Conservation (phyloP, 2,113 vertebrate species). For the Scomber scombrus region DNA sequence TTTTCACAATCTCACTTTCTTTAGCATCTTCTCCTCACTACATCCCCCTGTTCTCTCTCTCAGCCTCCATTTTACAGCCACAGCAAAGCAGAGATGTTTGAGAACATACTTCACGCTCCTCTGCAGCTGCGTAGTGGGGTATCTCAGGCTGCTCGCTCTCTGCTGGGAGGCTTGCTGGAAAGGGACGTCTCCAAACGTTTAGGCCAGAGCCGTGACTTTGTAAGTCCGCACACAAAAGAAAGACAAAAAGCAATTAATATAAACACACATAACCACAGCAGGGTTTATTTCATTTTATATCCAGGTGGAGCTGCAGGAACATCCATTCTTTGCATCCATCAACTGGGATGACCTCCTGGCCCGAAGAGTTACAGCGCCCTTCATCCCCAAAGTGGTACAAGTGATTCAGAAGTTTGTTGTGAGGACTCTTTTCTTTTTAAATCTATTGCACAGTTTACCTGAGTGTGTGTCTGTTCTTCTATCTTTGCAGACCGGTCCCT, state of each 20-base stretch:
- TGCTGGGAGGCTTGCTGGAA: conserved; percentile 81
- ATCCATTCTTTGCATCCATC: conserved; percentile 83
- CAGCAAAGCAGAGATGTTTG: conserved; percentile 82
- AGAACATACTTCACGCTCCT: conserved; percentile 84
- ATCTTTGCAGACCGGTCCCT: conserved; percentile 78
- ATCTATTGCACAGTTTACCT: not conserved
- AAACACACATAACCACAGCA: not conserved
- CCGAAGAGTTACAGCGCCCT: conserved; percentile 82
- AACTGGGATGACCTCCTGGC: conserved; percentile 84
- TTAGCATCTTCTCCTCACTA: conserved; percentile 1
- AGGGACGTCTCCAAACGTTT: conserved; percentile 79
- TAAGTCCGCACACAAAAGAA: conserved; percentile 59
- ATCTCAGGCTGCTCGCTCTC: conserved; percentile 73
- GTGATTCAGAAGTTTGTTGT: not conserved
- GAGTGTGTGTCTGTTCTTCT: conserved; percentile 3
- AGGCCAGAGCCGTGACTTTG: conserved; percentile 79
- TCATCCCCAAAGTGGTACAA: conserved; percentile 83
- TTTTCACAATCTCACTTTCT: not conserved
- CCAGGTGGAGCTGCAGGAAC: conserved; percentile 82
- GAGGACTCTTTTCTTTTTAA: not conserved
- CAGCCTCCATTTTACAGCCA: conserved; percentile 87
- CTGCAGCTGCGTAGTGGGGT: conserved; percentile 71
- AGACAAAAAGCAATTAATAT: not conserved
- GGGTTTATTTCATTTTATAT: conserved; percentile 19
- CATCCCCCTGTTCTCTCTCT: not conserved